phyloP scores from a whole-genome alignment of 2,797 vertebrate species.

The Thalassophryne amazonica region DNA sequence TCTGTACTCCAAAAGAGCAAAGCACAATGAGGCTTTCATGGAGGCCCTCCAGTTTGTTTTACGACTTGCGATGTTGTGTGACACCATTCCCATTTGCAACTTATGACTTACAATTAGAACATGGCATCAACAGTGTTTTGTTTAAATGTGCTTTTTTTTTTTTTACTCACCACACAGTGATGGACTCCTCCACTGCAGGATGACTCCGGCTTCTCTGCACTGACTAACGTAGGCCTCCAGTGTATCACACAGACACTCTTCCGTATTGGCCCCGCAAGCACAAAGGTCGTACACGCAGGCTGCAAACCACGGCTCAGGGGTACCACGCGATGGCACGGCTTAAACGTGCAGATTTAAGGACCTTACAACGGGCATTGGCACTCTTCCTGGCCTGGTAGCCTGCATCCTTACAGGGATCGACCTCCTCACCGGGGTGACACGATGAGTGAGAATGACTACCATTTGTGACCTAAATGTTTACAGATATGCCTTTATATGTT shows the following conservation, averaged over 20 bases:
- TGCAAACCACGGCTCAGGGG: slow-evolving; percentile 86
- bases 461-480: slow-evolving; percentile 65
- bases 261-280: slow-evolving; percentile 80
- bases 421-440: slow-evolving; percentile 73
- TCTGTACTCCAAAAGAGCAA: too few relatives aligned
- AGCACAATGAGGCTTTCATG: too few relatives aligned
- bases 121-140: too few relatives aligned
- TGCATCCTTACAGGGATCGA: slow-evolving; percentile 84
- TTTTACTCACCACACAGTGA: slow-evolving; percentile 82
- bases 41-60: too few relatives aligned
- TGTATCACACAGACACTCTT: slow-evolving; percentile 84
- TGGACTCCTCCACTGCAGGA: slow-evolving; percentile 85
- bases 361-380: slow-evolving; percentile 82
- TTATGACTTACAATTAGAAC: too few relatives aligned
- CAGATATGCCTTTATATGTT: not conserved
- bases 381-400: slow-evolving; percentile 84
- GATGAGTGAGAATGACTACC: slow-evolving; percentile 51
- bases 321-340: slow-evolving; percentile 82
- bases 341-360: slow-evolving; percentile 81
- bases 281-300: slow-evolving; percentile 91
- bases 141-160: not conserved
- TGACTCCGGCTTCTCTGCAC: slow-evolving; percentile 83
- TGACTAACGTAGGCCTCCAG: slow-evolving; percentile 87
- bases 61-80: too few relatives aligned
- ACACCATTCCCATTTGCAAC: too few relatives aligned